Evolutionary conservation across 2,888 invertebrate species (phyloP), one percentile per base, ranked within the genome.

Genomic region (Lasioglossum pauxillum): DNA sequence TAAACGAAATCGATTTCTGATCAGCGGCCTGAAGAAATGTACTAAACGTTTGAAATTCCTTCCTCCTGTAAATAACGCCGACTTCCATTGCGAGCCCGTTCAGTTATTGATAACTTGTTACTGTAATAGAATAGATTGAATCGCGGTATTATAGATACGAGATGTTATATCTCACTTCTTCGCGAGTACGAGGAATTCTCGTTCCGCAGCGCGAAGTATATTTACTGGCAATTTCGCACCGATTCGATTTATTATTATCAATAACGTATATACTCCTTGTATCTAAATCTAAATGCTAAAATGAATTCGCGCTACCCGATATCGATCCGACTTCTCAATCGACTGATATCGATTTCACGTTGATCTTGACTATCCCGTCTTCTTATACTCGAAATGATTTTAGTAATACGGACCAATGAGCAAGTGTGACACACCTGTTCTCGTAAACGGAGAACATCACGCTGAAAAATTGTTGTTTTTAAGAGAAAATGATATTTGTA

Each of bases 71-170:
- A 76, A 31, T 76, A 76, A 75, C 64, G 23, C 53, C 19, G 75
- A 2, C 75, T 75, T 57, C 64, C 27, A 64, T 75, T 60, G 60
- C 64, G 60, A 23, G 41, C 7, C 27, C 64, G 27, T 71, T 71
- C 76, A 23, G 64, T 76, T 76, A 76, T 64, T 76, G 76, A 76
- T 64, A 76, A 76, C 76, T 76, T 76, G 76, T 76, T 76, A 64
- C 64, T 19, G 76, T 31, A 44, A 64, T 76, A 57, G 60, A 76
- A 76, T 76, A 41, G 44, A 76, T 76, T 31, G 76, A 64, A 76
- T 44, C 76, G 44, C 60, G 76, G 60, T 23, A 76, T 31, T 76
- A 31, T 31, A 64, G 64, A 44, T 57, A 64, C 75, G 67, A 67
- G 27, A 31, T 31, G 57, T 76, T 44, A 76, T 64, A 41, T 44